Percentiles rank a stretch among this genome's conserved stretches.
phyloP scores from a whole-genome alignment of 2,797 vertebrate species.

The Sciaenops ocellatus region DNA sequence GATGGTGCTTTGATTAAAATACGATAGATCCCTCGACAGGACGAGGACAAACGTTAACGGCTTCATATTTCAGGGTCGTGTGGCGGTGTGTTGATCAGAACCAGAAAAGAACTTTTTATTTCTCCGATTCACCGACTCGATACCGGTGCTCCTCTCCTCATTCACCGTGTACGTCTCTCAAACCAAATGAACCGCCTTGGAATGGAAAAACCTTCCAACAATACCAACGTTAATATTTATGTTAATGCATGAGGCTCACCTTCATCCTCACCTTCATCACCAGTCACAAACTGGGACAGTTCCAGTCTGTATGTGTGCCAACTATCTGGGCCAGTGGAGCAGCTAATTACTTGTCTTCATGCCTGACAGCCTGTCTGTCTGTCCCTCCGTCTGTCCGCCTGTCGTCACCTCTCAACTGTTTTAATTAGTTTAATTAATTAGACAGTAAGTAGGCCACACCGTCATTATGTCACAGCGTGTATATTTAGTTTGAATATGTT shows the following conservation, averaged over 20 bases:
- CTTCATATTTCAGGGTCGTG: no score
- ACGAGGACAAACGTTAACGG: no score
- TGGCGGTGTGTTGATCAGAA: no score
- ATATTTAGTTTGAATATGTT: constrained; percentile 1
- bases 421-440: constrained; percentile 74
- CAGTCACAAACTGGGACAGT: constrained; percentile 51
- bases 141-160: no score
- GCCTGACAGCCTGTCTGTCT: constrained; percentile 21
- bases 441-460: constrained; percentile 63
- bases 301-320: constrained; percentile 60
- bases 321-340: constrained; percentile 71
- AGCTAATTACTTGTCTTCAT: constrained; percentile 63
- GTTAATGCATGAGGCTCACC: constrained; percentile 2
- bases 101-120: no score
- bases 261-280: constrained; percentile 48
- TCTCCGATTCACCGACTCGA: no score
- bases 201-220: no score
- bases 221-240: neutral
- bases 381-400: constrained; percentile 25
- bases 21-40: no score
- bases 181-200: no score
- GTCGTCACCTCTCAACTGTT: constrained; percentile 20
- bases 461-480: constrained; percentile 25
- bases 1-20: no score
- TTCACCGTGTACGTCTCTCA: no score